These are phyloP conservation scores for Falco berigora DNA, from an alignment of 2,797 vertebrate species.

Conservation along the genomic window DNA sequence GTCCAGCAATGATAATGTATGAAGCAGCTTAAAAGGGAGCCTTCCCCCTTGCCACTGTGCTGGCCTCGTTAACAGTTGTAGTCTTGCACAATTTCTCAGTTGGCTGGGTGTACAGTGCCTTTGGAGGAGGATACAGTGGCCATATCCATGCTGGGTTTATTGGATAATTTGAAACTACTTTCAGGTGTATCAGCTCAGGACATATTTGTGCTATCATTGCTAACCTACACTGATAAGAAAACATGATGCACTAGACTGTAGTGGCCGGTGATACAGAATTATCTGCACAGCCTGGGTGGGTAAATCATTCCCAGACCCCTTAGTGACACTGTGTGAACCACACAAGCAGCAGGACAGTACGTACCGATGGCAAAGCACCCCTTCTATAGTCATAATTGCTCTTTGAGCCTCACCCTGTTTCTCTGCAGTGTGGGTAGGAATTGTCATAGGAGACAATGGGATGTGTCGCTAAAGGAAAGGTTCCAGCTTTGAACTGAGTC, in stretches of 20 bases:
- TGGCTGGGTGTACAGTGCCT: background rate
- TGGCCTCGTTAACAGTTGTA: background rate
- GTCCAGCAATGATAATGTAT: background rate
- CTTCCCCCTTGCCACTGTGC: slow-evolving; percentile 41
- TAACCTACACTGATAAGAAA: background rate
- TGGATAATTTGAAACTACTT: background rate
- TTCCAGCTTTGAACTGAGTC: slow-evolving; percentile 35
- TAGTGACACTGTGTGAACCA: background rate
- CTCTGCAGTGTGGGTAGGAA: rapidly evolving
- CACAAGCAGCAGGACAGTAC: background rate
- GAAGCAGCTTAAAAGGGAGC: slow-evolving; percentile 17
- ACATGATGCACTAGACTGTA: background rate
- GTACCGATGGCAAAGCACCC: background rate
- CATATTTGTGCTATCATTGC: background rate
- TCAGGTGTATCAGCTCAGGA: background rate
- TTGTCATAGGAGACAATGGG: background rate
- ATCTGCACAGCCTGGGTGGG: background rate
- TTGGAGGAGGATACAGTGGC: background rate
- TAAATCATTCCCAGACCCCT: background rate
- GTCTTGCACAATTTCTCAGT: background rate
- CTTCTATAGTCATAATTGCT: background rate
- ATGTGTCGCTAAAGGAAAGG: background rate
- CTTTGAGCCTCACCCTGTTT: background rate
- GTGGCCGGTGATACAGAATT: background rate
- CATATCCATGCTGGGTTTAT: background rate